Conservation (phyloP, 2,888 invertebrate genomes). For the Salticus scenicus region DNA sequence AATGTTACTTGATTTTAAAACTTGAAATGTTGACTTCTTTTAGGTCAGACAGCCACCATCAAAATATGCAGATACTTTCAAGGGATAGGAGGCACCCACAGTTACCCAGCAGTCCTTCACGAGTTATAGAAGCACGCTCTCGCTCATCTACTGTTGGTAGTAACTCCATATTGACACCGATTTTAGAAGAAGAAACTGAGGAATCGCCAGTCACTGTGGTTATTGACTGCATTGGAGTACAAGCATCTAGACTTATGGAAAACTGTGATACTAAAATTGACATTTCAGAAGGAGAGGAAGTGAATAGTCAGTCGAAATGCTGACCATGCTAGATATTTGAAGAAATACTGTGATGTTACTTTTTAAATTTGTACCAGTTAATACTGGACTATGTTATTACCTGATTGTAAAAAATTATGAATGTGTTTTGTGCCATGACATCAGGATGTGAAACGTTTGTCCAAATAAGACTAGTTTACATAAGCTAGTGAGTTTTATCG, state of each 20-base stretch:
- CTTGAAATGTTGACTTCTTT: background rate
- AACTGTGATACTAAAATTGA: slow-evolving; percentile 33
- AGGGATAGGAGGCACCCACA: background rate
- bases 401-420: too few species aligned
- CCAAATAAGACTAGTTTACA: too few species aligned
- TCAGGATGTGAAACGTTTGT: too few species aligned
- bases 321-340: background rate
- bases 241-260: slow-evolving; percentile 32
- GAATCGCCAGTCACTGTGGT: slow-evolving; percentile 42
- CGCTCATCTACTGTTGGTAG: background rate
- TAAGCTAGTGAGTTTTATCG: too few species aligned
- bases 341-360: background rate
- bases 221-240: slow-evolving; percentile 52
- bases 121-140: background rate
- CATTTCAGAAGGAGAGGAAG: slow-evolving; percentile 18
- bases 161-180: slow-evolving; percentile 17
- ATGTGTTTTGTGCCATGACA: too few species aligned
- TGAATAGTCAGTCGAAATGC: slow-evolving; percentile 28
- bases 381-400: too few species aligned
- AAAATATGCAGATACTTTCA: background rate
- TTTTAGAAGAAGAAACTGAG: slow-evolving; percentile 33
- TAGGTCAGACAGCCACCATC: background rate
- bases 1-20: too few species aligned
- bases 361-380: too few species aligned
- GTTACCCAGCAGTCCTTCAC: background rate